phyloP scores from a whole-genome alignment of 2,888 invertebrate genomes.

The Diploptera punctata region DNA sequence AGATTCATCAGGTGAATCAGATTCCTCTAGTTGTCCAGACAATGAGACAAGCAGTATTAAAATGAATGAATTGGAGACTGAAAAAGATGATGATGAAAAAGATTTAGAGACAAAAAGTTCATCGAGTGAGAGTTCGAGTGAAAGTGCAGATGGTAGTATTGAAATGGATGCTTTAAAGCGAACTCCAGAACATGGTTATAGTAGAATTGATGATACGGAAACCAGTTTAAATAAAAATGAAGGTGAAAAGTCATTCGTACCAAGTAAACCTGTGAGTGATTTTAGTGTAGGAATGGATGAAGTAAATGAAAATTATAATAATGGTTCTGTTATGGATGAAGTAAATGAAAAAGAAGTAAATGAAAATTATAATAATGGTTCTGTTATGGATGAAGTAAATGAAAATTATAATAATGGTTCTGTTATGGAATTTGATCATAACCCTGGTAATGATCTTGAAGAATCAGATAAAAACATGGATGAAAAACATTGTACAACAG shows the following conservation, averaged over 20 bases:
- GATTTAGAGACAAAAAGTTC: constrained; percentile 10
- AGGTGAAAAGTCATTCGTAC: no score
- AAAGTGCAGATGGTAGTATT: background rate
- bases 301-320: constrained; percentile 27
- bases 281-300: no score
- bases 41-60: background rate
- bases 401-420: constrained; percentile 26
- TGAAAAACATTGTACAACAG: no score
- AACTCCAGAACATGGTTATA: constrained; percentile 13
- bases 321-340: background rate
- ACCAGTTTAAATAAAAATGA: background rate
- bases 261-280: no score
- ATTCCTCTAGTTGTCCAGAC: background rate
- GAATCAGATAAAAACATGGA: no score
- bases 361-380: constrained; percentile 26
- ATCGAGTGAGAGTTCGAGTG: background rate
- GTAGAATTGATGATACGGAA: background rate
- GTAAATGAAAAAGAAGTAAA: constrained; percentile 30
- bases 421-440: no score
- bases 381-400: no score
- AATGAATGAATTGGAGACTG: constrained; percentile 10
- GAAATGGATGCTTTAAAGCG: background rate
- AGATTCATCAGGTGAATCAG: background rate
- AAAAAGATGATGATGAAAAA: constrained; percentile 15
- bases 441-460: no score